phyloP scores from a whole-genome alignment of 2,888 invertebrate genomes.

The Cephus rjabovi region DNA sequence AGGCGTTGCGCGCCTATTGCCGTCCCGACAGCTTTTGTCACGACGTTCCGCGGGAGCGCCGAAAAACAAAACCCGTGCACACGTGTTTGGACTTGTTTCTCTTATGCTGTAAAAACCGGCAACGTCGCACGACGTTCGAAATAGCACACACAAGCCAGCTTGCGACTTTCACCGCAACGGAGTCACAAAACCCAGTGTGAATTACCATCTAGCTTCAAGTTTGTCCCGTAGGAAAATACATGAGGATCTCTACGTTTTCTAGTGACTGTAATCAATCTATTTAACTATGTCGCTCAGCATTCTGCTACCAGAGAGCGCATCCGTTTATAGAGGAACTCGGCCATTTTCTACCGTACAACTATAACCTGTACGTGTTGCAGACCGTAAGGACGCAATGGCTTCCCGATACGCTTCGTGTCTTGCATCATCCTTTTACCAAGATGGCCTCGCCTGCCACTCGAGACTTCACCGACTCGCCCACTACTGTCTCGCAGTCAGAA shows the following conservation, averaged over 20 bases:
- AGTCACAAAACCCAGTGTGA: not conserved
- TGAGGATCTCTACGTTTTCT: not conserved
- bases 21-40: not conserved
- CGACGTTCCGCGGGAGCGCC: not conserved
- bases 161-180: conserved; percentile 47
- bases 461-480: not conserved
- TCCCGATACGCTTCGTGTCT: conserved; percentile 38
- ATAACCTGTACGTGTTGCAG: not conserved
- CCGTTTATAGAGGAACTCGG: not conserved
- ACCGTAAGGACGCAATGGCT: not conserved
- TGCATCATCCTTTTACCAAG: conserved; percentile 36
- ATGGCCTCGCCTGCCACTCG: conserved; percentile 6
- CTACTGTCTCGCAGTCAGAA: not conserved
- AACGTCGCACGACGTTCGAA: conserved; percentile 54
- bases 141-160: conserved; percentile 48
- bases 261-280: not conserved
- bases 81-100: conserved; percentile 44
- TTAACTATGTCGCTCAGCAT: not conserved
- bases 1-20: not conserved
- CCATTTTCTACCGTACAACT: not conserved
- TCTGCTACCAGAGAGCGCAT: not conserved
- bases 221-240: not conserved
- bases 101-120: conserved; percentile 31
- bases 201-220: not conserved
- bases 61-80: conserved; percentile 29